Evolutionary conservation across 2,113 vertebrate species (phyloP).

Genomic region (Porphyrio hochstetteri): DNA sequence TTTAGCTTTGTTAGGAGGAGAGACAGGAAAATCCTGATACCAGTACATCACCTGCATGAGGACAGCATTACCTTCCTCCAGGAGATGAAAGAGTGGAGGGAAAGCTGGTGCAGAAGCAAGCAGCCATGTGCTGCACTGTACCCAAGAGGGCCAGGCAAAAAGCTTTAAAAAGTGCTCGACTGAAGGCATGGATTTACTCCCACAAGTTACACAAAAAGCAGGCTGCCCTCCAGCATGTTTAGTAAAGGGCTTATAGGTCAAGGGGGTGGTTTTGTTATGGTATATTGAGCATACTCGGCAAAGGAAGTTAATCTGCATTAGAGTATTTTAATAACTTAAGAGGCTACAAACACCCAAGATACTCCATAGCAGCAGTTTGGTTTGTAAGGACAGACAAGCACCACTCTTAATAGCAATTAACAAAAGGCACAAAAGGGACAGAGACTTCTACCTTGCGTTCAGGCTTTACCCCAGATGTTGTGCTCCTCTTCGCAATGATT

Average conservation of each 20-base stretch:
- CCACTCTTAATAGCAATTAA: not conserved
- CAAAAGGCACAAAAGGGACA: not conserved
- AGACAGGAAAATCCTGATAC: not conserved
- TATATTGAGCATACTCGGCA: not conserved
- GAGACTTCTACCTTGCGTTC: not conserved
- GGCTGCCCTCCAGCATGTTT: not conserved
- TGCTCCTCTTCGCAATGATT: not conserved
- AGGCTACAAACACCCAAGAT: not conserved
- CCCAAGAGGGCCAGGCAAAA: not conserved
- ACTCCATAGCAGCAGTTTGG: not conserved
- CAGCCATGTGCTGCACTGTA: not conserved
- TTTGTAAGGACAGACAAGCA: not conserved
- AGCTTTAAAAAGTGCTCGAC: not conserved
- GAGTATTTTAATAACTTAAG: not conserved
- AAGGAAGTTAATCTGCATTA: not conserved
- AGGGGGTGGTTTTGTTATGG: not conserved
- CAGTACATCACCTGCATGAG: not conserved
- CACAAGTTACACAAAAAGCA: not conserved
- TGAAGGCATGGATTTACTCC: not conserved
- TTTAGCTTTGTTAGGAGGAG: not conserved
- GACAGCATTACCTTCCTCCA: not conserved
- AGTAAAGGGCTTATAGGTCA: not conserved
- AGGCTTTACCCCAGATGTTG: not conserved
- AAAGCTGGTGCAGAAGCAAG: rapidly evolving
- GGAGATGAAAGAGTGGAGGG: not conserved